Percentiles rank a stretch among this genome's conserved stretches.
phyloP scores from a whole-genome alignment of 1,140 invertebrate species.

The Drosophila teissieri region DNA sequence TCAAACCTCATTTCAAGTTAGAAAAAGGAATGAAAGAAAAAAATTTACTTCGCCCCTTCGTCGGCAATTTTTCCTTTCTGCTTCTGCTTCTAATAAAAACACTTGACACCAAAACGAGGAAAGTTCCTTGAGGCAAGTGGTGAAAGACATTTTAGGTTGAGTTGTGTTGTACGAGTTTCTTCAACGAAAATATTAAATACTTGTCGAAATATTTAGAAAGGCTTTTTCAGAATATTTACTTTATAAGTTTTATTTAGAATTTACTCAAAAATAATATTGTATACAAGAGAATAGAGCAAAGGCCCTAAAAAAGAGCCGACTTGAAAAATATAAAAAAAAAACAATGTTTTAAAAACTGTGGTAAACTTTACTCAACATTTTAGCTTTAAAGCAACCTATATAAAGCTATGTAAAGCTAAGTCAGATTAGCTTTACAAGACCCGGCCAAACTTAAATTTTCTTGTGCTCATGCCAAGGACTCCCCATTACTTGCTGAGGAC shows the following conservation, averaged over 20 bases:
- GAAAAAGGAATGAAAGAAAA: constrained; percentile 15
- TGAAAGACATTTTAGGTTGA: constrained; percentile 21
- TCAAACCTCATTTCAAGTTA: constrained; percentile 7
- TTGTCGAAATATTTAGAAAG: not conserved
- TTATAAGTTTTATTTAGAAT: no score
- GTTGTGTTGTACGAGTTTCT: constrained; percentile 6
- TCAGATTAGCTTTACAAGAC: not conserved
- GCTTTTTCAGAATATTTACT: no score
- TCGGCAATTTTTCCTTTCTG: constrained; percentile 27
- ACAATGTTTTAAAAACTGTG: not conserved
- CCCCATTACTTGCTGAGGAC: constrained; percentile 35
- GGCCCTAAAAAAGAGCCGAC: no score
- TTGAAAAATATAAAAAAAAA: no score
- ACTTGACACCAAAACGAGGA: constrained; percentile 69
- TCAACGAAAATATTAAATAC: constrained; percentile 4
- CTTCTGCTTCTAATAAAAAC: constrained; percentile 62
- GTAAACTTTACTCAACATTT: not conserved
- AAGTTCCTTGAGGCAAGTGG: constrained; percentile 60
- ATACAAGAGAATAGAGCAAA: no score
- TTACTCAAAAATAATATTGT: no score
- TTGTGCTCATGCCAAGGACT: constrained; percentile 12
- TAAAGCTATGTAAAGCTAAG: no score
- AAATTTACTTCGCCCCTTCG: constrained; percentile 2
- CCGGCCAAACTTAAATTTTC: not conserved
- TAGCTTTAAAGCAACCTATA: not conserved